These are phyloP conservation scores for Dendrolimus houi DNA, from an alignment of 2,888 invertebrate species.

Conservation along the genomic window DNA sequence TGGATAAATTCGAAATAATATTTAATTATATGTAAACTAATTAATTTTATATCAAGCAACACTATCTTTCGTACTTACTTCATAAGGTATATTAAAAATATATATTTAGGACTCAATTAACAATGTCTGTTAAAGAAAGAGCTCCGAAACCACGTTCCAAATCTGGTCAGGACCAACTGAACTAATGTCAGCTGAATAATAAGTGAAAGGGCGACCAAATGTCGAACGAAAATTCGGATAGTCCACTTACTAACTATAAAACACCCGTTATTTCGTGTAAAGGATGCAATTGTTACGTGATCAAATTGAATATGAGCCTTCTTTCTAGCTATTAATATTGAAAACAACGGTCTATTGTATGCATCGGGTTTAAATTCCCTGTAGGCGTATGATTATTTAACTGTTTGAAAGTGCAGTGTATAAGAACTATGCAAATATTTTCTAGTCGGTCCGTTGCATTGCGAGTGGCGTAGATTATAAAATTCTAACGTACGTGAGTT, in stretches of 20 bases:
- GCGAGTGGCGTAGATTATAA: slow-evolving; percentile 17
- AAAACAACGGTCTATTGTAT: slow-evolving; percentile 35
- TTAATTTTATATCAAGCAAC: too few species aligned
- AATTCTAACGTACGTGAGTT: not conserved
- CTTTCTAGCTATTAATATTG: slow-evolving; percentile 31
- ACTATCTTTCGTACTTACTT: too few species aligned
- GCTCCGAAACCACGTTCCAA: not conserved
- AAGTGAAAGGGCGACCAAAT: slow-evolving; percentile 41
- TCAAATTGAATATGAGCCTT: slow-evolving; percentile 29
- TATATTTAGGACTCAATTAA: too few species aligned
- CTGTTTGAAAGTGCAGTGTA: slow-evolving; percentile 45
- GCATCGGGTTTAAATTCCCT: slow-evolving; percentile 38
- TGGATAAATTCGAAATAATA: too few species aligned
- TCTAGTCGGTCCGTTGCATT: slow-evolving; percentile 20
- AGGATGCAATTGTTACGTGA: slow-evolving; percentile 54
- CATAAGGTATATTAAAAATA: too few species aligned
- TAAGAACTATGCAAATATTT: slow-evolving; percentile 14
- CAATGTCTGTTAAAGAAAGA: too few species aligned
- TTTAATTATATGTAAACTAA: too few species aligned
- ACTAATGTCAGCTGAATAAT: slow-evolving; percentile 22
- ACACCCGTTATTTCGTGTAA: slow-evolving; percentile 49
- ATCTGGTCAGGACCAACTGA: slow-evolving; percentile 21
- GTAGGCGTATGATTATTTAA: slow-evolving; percentile 38
- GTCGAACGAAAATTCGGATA: slow-evolving; percentile 30
- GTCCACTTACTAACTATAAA: slow-evolving; percentile 24